Conservation (phyloP, 2,888 invertebrate genomes). For the Scaptodrosophila latifasciaeformis region DNA sequence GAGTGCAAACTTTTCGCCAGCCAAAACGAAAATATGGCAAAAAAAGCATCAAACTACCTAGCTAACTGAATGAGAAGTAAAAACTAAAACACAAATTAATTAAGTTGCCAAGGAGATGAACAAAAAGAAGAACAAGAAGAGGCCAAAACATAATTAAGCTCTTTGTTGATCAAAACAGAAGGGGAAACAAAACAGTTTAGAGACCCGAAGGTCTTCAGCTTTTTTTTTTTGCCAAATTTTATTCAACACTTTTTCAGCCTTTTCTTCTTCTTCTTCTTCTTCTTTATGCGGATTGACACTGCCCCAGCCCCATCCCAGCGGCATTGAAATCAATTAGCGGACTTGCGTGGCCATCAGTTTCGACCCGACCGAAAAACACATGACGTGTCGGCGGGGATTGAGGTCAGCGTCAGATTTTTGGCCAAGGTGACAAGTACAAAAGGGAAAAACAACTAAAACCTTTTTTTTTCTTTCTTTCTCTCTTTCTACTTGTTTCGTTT, state of each 20-base stretch:
- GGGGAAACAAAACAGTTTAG: too few species aligned
- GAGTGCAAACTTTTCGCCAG: conserved; percentile 53
- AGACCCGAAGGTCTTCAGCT: too few species aligned
- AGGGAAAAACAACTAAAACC: neutral
- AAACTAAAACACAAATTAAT: neutral
- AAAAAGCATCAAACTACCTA: too few species aligned
- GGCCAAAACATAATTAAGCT: conserved; percentile 60
- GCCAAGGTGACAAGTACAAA: conserved; percentile 1
- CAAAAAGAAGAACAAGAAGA: too few species aligned
- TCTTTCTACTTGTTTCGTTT: too few species aligned
- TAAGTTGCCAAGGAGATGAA: neutral
- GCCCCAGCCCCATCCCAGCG: conserved; percentile 22
- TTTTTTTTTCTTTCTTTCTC: neutral
- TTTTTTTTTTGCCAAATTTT: neutral
- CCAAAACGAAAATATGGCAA: too few species aligned
- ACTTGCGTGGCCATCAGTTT: conserved; percentile 9
- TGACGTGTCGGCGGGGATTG: conserved; percentile 17
- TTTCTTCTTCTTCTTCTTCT: neutral
- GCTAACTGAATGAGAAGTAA: too few species aligned
- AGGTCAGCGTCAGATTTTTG: conserved; percentile 34
- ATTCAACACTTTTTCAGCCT: neutral
- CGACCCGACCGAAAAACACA: neutral
- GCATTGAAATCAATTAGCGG: conserved; percentile 59
- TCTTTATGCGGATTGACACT: neutral
- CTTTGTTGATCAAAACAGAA: conserved; percentile 23